phyloP scores from a whole-genome alignment of 2,113 vertebrate genomes.

The Lichenostomus cassidix region DNA sequence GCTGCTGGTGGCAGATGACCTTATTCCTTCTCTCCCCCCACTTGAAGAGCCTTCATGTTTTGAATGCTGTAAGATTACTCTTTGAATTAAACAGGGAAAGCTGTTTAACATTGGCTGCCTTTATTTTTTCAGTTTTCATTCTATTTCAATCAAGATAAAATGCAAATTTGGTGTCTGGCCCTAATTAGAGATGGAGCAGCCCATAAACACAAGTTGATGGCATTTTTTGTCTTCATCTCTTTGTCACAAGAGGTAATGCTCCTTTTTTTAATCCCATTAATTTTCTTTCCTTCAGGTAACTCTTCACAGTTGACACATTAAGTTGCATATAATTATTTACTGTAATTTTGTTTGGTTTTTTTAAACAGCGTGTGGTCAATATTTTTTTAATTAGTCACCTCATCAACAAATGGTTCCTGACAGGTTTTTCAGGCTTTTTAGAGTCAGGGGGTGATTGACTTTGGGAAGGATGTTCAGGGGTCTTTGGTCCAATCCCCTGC shows the following conservation, averaged over 20 bases:
- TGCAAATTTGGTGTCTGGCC: slow-evolving; percentile 47
- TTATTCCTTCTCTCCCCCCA: background rate
- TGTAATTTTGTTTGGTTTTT: background rate
- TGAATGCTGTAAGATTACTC: slow-evolving; percentile 12
- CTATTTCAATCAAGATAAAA: slow-evolving; percentile 60
- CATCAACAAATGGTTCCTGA: background rate
- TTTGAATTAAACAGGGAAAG: slow-evolving; percentile 30
- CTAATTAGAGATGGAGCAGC: slow-evolving; percentile 60
- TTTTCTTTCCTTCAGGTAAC: slow-evolving; percentile 46
- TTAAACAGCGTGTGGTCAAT: background rate
- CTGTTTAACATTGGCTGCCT: background rate
- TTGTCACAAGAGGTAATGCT: slow-evolving; percentile 1
- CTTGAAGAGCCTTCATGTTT: background rate
- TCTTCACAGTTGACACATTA: background rate
- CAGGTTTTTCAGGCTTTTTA: background rate
- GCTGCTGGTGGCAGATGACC: background rate
- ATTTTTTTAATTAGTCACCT: background rate
- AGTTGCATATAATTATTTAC: background rate
- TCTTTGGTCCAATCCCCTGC: background rate
- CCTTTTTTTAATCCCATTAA: slow-evolving; percentile 42
- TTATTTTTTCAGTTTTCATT: slow-evolving; percentile 40
- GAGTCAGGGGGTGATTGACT: accelerated
- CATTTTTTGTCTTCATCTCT: slow-evolving; percentile 1
- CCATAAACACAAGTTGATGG: slow-evolving; percentile 32
- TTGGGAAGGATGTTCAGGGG: background rate